Evolutionary conservation across 2,797 vertebrate genomes (phyloP).

Genomic region (Lepidocolaptes lacrymiger): DNA sequence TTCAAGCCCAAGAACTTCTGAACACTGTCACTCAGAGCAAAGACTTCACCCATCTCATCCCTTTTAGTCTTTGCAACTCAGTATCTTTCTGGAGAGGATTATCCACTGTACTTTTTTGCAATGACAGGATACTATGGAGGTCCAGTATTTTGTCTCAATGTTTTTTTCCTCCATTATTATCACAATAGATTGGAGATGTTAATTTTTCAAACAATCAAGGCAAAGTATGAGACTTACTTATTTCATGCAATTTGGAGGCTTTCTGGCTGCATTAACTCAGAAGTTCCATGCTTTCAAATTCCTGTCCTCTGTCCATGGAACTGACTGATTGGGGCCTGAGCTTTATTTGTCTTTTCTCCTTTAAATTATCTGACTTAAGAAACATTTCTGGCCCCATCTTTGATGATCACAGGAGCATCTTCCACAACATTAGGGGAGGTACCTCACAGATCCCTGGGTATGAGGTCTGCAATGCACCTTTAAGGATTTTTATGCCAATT

Average conservation of each 20-base stretch:
- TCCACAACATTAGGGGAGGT: neutral
- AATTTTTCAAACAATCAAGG: neutral
- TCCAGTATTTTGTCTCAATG: neutral
- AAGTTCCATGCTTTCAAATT: neutral
- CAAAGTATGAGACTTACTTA: neutral
- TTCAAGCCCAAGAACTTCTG: neutral
- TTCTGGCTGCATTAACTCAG: neutral
- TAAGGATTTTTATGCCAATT: neutral
- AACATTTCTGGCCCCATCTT: neutral
- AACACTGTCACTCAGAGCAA: neutral
- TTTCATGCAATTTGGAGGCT: neutral
- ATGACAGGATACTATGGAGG: neutral
- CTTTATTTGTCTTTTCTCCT: neutral
- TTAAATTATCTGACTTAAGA: neutral
- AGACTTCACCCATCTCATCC: neutral
- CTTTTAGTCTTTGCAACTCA: neutral
- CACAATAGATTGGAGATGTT: neutral
- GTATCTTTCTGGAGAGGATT: neutral
- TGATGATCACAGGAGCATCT: neutral
- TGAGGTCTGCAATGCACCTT: neutral
- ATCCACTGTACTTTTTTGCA: neutral
- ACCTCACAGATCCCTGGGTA: neutral
- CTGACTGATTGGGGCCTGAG: fast-evolving
- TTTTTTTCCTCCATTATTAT: neutral
- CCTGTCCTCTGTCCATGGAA: neutral